Conservation (phyloP, 2,888 invertebrate species). For the Catotricha subobsoleta region DNA sequence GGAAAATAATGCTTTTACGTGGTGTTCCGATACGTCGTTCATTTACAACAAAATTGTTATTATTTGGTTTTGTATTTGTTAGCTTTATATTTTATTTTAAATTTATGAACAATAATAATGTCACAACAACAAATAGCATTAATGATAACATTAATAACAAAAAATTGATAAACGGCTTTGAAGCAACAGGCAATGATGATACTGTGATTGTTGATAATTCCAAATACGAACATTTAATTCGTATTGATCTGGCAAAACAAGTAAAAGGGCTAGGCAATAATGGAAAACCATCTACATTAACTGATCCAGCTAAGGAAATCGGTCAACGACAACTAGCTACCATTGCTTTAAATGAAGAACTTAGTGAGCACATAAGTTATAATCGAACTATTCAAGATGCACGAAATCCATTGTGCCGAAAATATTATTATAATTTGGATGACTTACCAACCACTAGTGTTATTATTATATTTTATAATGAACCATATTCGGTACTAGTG, state of each 20-base stretch:
- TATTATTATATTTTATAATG: constrained; percentile 78
- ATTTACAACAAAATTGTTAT: background rate
- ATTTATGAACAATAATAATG: background rate
- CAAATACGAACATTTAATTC: constrained; percentile 32
- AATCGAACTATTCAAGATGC: constrained; percentile 43
- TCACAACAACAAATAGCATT: background rate
- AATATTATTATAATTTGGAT: constrained; percentile 35
- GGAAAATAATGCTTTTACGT: background rate
- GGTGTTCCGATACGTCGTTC: background rate
- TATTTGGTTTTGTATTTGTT: background rate
- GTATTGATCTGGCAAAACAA: constrained; percentile 44
- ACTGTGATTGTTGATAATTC: background rate
- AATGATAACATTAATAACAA: background rate
- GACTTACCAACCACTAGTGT: constrained; percentile 56
- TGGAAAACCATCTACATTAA: constrained; percentile 47
- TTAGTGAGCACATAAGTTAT: constrained; percentile 75
- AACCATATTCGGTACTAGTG: constrained; percentile 69
- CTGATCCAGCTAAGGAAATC: constrained; percentile 41
- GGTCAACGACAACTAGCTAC: constrained; percentile 59
- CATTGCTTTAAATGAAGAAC: constrained; percentile 72
- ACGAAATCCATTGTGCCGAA: constrained; percentile 23
- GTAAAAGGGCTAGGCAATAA: constrained; percentile 52
- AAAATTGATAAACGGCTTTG: background rate
- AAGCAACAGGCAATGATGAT: background rate
- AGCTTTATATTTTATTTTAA: constrained; percentile 1